phyloP scores from a whole-genome alignment of 2,888 invertebrate genomes.

The Petrophora chlorosata region DNA sequence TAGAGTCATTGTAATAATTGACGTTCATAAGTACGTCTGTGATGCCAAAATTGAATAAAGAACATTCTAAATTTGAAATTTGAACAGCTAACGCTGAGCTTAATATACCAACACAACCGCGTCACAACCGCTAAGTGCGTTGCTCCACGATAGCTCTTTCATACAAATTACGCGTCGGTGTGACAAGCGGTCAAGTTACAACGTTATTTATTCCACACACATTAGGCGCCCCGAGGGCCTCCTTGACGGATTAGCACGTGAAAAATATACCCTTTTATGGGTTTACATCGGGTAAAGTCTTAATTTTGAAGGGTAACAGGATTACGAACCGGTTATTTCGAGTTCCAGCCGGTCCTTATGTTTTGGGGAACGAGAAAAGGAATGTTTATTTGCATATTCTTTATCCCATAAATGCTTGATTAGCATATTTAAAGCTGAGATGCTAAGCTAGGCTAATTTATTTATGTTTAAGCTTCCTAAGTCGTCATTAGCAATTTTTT shows the following conservation, averaged over 20 bases:
- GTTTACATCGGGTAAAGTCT: slow-evolving; percentile 4
- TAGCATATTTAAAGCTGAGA: too few species aligned
- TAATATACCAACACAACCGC: too few species aligned
- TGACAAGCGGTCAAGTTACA: slow-evolving; percentile 22
- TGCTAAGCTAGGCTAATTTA: too few species aligned
- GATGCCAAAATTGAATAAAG: too few species aligned
- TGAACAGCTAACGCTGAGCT: too few species aligned
- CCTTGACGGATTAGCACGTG: slow-evolving; percentile 51
- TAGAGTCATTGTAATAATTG: too few species aligned
- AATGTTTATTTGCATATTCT: slow-evolving; percentile 3
- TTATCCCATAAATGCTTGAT: not conserved
- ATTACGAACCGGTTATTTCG: slow-evolving; percentile 5
- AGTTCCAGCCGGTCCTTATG: too few species aligned
- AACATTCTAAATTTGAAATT: too few species aligned
- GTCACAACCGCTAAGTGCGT: too few species aligned
- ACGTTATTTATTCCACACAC: slow-evolving; percentile 48
- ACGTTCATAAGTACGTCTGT: too few species aligned
- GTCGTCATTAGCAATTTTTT: too few species aligned
- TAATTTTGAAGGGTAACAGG: slow-evolving; percentile 7
- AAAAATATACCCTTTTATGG: slow-evolving; percentile 33
- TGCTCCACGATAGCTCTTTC: not conserved
- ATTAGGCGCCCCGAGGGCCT: slow-evolving; percentile 47
- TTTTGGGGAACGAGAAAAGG: slow-evolving; percentile 6
- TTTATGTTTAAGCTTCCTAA: too few species aligned
- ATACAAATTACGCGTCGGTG: slow-evolving; percentile 14